phyloP scores from a whole-genome alignment of 1,140 invertebrate species.

The Drosophila bocki region DNA sequence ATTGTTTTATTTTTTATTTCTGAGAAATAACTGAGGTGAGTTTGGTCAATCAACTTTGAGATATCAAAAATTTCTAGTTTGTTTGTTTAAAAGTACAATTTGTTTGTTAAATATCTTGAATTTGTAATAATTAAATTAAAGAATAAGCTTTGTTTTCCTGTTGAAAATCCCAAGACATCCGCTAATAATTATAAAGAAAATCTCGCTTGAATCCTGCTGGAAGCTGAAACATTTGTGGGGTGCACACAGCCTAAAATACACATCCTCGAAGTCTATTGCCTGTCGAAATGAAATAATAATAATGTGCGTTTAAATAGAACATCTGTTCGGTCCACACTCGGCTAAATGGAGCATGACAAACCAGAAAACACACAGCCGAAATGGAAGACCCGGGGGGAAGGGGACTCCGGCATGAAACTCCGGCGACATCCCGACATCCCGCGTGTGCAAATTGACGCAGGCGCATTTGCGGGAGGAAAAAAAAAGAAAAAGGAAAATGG shows the following conservation, averaged over 20 bases:
- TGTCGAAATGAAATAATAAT: conserved; percentile 83
- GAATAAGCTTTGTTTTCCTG: not conserved
- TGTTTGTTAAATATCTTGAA: not conserved
- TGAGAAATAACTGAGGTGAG: not conserved
- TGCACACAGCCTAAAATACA: conserved; percentile 41
- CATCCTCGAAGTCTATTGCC: conserved; percentile 64
- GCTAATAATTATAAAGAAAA: not conserved
- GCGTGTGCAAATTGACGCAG: conserved; percentile 50
- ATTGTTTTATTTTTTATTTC: no score
- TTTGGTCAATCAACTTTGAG: not conserved
- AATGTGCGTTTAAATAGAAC: conserved; percentile 85
- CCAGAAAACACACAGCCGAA: conserved; percentile 76
- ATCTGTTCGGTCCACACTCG: conserved; percentile 85
- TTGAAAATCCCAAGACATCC: not conserved
- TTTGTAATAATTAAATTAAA: not conserved
- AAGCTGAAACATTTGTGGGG: conserved; percentile 38
- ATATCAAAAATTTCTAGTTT: not conserved
- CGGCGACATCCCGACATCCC: conserved; percentile 41
- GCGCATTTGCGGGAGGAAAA: conserved; percentile 9
- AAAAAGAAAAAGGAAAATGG: not conserved
- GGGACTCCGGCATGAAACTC: conserved; percentile 13
- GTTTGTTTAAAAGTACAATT: no score
- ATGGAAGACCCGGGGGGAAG: not conserved
- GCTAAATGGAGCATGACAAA: conserved; percentile 85
- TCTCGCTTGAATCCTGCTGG: not conserved